Conservation (phyloP, 2,888 invertebrate genomes). For the Eupithecia vulgata region DNA sequence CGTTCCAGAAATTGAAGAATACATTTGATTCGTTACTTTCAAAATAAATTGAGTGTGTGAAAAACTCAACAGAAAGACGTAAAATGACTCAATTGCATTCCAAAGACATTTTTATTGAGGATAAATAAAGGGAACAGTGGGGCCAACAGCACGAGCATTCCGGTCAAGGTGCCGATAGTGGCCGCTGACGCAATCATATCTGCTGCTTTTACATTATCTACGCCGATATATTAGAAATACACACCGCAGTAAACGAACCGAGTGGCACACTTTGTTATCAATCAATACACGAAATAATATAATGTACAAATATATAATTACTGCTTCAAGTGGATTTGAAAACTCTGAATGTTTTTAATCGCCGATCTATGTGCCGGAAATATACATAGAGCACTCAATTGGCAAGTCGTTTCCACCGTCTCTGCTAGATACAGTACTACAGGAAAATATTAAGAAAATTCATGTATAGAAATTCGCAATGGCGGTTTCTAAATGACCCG, state of each 20-base stretch:
- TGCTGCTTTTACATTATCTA: slow-evolving; percentile 42
- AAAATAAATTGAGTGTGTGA: background rate
- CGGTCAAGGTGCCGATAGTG: slow-evolving; percentile 71
- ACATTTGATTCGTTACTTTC: background rate
- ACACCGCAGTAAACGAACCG: slow-evolving; percentile 14
- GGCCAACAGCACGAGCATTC: slow-evolving; percentile 53
- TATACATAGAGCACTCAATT: slow-evolving; percentile 9
- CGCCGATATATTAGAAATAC: slow-evolving; percentile 27
- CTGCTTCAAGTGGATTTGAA: background rate
- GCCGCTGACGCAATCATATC: slow-evolving; percentile 68
- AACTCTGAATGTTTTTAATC: background rate
- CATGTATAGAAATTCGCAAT: slow-evolving; percentile 30
- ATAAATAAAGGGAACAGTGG: slow-evolving; percentile 50
- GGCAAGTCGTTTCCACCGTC: slow-evolving; percentile 25
- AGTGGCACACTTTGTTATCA: slow-evolving; percentile 17
- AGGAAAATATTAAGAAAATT: slow-evolving; percentile 27
- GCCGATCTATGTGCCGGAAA: background rate
- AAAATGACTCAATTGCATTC: slow-evolving; percentile 23
- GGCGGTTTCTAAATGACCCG: slow-evolving; percentile 29
- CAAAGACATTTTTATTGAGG: slow-evolving; percentile 41
- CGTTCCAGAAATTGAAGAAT: background rate
- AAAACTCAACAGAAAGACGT: slow-evolving; percentile 5
- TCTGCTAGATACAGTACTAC: slow-evolving; percentile 5
- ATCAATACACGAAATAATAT: slow-evolving; percentile 15
- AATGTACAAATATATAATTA: background rate